phyloP scores from a whole-genome alignment of 2,797 vertebrate genomes.

The Macrochelys suwanniensis region DNA sequence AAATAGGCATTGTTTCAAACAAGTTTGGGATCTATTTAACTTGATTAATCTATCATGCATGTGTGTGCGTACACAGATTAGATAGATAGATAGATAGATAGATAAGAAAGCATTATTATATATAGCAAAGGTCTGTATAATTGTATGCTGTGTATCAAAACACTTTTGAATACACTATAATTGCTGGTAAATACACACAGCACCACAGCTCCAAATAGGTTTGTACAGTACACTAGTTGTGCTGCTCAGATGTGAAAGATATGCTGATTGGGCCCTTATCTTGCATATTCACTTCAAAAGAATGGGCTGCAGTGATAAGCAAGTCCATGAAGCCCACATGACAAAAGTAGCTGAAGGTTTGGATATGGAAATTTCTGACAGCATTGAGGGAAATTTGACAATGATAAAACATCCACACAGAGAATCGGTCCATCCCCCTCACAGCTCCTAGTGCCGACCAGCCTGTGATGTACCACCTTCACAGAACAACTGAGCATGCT shows the following conservation, averaged over 20 bases:
- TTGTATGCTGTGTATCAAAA: slow-evolving; percentile 1
- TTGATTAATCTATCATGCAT: slow-evolving; percentile 76
- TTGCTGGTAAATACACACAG: background rate
- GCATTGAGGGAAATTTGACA: background rate
- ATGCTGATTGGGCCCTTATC: rapidly evolving
- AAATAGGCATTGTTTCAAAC: slow-evolving; percentile 81
- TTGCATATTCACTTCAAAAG: background rate
- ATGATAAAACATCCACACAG: background rate
- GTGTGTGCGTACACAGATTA: slow-evolving; percentile 42
- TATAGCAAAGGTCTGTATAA: slow-evolving; percentile 43
- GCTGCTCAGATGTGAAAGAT: background rate
- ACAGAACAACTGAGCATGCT: background rate
- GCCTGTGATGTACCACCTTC: background rate
- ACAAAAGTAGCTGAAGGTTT: rapidly evolving
- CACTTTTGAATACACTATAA: background rate
- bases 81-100: background rate
- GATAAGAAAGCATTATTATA: slow-evolving; percentile 1
- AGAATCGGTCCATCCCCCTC: background rate
- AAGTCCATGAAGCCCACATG: background rate
- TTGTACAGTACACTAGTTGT: rapidly evolving
- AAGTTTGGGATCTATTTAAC: slow-evolving; percentile 80
- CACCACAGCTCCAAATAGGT: background rate
- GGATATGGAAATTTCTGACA: background rate
- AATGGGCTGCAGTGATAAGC: background rate
- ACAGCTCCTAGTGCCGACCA: background rate